Percentiles rank a stretch among this genome's conserved stretches.
These are phyloP conservation scores for Heliocidaris tuberculata DNA, from an alignment of 35 echinoderm and acorn worm species.

Conservation along the genomic window DNA sequence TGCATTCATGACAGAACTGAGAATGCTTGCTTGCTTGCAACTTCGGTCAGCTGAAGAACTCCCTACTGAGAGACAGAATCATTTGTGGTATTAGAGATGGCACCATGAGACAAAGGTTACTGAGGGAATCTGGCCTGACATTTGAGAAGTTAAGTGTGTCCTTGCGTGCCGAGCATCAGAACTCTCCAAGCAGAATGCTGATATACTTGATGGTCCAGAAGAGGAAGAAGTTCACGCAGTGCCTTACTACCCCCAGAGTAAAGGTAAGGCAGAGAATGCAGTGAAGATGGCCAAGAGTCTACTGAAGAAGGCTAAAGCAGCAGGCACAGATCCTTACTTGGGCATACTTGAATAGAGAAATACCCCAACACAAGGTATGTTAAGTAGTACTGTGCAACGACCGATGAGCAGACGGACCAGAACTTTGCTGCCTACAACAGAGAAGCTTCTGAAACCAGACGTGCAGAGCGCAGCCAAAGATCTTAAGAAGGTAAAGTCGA, in stretches of 20 bases:
- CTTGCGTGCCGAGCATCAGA: too few relatives aligned
- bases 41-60: too few relatives aligned
- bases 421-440: too few relatives aligned
- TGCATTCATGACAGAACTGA: background rate
- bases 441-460: too few relatives aligned
- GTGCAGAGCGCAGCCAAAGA: too few relatives aligned
- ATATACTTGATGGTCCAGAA: background rate
- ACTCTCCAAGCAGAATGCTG: background rate
- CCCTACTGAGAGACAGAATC: too few relatives aligned
- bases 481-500: too few relatives aligned
- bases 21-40: background rate
- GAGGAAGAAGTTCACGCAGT: constrained; percentile 1
- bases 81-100: too few relatives aligned
- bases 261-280: constrained; percentile 73
- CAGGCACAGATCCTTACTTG: constrained; percentile 62
- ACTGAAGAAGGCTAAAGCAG: too few relatives aligned
- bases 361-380: constrained; percentile 62
- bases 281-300: constrained; percentile 64
- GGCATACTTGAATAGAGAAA: constrained; percentile 68
- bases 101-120: too few relatives aligned
- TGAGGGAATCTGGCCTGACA: background rate
- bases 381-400: too few relatives aligned
- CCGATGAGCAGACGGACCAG: constrained; percentile 61
- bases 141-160: background rate
- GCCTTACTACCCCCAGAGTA: too few relatives aligned